A percentile compares a stretch with the other conserved stretches of the same genome.
phyloP scores from a whole-genome alignment of 2,888 invertebrate species.

The Tuberolachnus salignus region DNA sequence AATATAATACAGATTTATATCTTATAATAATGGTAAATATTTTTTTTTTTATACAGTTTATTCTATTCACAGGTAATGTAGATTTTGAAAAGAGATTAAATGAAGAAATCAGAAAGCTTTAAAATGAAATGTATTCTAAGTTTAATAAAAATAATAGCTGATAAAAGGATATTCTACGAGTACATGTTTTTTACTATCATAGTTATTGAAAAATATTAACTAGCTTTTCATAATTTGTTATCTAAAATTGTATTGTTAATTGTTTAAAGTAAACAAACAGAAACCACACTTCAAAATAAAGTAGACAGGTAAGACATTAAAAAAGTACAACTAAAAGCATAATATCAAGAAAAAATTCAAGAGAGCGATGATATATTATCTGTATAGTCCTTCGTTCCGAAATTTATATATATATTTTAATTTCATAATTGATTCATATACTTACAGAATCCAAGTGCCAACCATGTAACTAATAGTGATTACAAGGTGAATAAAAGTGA shows the following conservation, averaged over 20 bases:
- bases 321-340: slow-evolving; percentile 21
- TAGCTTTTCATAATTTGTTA: not conserved
- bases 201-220: too few relatives aligned
- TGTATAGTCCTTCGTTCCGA: not conserved
- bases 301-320: slow-evolving; percentile 32
- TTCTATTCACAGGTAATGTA: slow-evolving; percentile 8
- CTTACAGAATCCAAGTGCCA: slow-evolving; percentile 1
- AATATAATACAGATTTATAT: not conserved
- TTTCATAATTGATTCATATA: not conserved
- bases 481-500: slow-evolving; percentile 54
- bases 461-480: not conserved
- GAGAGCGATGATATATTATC: slow-evolving; percentile 28
- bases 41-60: not conserved
- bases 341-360: slow-evolving; percentile 33
- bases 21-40: too few relatives aligned
- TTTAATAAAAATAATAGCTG: slow-evolving; percentile 19
- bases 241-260: not conserved
- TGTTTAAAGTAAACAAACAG: slow-evolving; percentile 28
- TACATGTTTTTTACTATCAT: not conserved
- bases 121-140: slow-evolving; percentile 20
- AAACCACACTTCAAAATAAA: slow-evolving; percentile 19
- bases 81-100: slow-evolving; percentile 22
- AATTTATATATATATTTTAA: too few relatives aligned
- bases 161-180: slow-evolving; percentile 29
- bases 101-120: slow-evolving; percentile 31